Percentiles rank a stretch among this genome's conserved stretches.
Conservation (phyloP, 2,113 vertebrate species). For the Cricetomys ansorgei region DNA sequence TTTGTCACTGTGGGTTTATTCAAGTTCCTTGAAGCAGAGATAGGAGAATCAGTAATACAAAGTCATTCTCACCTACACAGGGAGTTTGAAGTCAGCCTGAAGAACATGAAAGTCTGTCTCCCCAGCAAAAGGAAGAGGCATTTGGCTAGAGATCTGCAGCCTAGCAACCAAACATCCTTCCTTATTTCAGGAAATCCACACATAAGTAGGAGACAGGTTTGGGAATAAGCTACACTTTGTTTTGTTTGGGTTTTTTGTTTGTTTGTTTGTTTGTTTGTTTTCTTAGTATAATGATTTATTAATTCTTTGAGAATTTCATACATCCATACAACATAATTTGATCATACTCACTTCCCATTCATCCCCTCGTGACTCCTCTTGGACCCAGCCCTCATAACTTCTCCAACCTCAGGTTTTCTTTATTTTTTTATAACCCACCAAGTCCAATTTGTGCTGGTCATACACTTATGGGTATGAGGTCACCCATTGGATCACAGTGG, state of each 20-base stretch:
- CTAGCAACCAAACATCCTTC: background rate
- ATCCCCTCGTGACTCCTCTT: background rate
- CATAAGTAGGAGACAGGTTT: background rate
- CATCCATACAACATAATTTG: background rate
- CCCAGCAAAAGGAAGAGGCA: background rate
- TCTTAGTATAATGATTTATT: background rate
- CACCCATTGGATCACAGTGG: background rate
- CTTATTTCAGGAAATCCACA: background rate
- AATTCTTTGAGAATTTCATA: background rate
- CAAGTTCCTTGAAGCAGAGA: background rate
- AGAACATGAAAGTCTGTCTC: background rate
- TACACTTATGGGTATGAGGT: background rate
- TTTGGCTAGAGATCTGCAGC: background rate
- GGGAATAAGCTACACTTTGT: background rate
- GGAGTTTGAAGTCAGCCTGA: background rate
- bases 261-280: background rate
- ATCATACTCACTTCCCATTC: background rate
- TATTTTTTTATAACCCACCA: background rate
- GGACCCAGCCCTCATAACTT: background rate
- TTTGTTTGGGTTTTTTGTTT: background rate
- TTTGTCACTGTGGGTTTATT: background rate
- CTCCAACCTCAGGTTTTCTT: background rate
- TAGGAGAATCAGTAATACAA: background rate
- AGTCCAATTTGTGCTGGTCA: background rate
- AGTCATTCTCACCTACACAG: background rate